These are phyloP conservation scores for Platanista minor DNA, from an alignment of 2,113 vertebrate genomes.

Conservation along the genomic window DNA sequence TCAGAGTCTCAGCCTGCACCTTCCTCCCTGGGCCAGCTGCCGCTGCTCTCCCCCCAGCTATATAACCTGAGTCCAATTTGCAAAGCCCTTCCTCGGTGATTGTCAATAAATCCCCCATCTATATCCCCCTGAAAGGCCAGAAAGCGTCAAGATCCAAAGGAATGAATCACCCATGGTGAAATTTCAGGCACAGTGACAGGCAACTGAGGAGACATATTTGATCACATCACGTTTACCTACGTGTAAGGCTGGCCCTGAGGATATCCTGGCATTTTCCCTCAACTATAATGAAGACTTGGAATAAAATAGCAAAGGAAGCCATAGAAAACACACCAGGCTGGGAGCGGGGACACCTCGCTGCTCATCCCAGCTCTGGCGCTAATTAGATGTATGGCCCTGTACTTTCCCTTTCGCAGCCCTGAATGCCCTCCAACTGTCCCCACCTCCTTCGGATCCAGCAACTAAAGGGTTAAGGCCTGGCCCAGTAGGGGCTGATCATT, in stretches of 20 bases:
- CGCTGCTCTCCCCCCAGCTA: background rate
- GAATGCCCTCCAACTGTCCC: background rate
- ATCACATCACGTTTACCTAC: constrained; percentile 64
- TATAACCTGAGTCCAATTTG: constrained; percentile 13
- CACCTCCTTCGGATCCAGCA: background rate
- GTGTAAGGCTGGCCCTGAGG: constrained; percentile 54
- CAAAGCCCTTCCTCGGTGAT: constrained; percentile 3
- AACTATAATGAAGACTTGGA: constrained; percentile 55
- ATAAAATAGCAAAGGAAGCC: constrained; percentile 44
- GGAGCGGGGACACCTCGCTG: background rate
- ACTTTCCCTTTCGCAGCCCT: background rate
- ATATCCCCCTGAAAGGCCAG: background rate
- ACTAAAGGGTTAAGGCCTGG: background rate
- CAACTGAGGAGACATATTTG: constrained; percentile 54
- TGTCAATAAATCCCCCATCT: background rate
- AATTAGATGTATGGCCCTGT: background rate
- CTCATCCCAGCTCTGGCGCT: constrained; percentile 1
- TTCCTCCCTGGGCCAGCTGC: background rate
- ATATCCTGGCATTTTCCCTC: constrained; percentile 62
- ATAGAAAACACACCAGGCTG: constrained; percentile 6
- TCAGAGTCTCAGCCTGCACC: background rate
- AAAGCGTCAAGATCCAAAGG: constrained; percentile 42
- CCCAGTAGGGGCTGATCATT: background rate
- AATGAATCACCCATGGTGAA: constrained; percentile 54
- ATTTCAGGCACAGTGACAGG: constrained; percentile 56